phyloP scores from a whole-genome alignment of 2,113 vertebrate species.

The Hemiprocne comata region DNA sequence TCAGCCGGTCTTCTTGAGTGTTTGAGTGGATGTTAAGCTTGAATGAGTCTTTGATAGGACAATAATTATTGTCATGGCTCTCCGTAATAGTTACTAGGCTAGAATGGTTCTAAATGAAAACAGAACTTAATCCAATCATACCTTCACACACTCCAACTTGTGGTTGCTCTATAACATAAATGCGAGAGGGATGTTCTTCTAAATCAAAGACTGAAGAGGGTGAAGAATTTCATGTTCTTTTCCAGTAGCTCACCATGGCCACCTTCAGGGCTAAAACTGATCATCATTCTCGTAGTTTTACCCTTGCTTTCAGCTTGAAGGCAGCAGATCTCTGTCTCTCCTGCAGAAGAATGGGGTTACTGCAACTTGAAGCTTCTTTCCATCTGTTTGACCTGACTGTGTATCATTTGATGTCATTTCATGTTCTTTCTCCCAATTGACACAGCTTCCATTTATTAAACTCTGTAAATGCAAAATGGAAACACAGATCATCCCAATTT shows the following conservation, averaged over 20 bases:
- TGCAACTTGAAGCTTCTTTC: not conserved
- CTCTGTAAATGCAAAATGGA: not conserved
- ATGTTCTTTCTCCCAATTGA: not conserved
- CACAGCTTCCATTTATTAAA: not conserved
- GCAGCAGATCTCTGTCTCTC: not conserved
- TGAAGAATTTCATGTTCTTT: not conserved
- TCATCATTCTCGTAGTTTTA: not conserved
- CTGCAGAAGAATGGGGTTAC: not conserved
- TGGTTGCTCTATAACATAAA: not conserved
- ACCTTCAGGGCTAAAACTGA: not conserved
- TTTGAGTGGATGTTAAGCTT: not conserved
- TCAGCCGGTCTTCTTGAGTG: not conserved
- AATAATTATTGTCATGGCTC: not conserved
- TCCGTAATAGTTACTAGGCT: not conserved
- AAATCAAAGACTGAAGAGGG: not conserved
- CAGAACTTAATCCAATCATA: not conserved
- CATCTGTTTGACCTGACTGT: not conserved
- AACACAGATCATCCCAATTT: not conserved
- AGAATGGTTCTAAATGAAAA: not conserved
- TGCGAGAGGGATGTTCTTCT: not conserved
- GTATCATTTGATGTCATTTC: not conserved
- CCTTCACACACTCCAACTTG: not conserved
- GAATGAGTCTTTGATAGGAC: not conserved
- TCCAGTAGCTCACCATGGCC: not conserved
- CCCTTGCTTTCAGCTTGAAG: not conserved